Base-by-base conservation (phyloP, 2,797 vertebrate species). In the Melanogrammus aeglefinus region DNA sequence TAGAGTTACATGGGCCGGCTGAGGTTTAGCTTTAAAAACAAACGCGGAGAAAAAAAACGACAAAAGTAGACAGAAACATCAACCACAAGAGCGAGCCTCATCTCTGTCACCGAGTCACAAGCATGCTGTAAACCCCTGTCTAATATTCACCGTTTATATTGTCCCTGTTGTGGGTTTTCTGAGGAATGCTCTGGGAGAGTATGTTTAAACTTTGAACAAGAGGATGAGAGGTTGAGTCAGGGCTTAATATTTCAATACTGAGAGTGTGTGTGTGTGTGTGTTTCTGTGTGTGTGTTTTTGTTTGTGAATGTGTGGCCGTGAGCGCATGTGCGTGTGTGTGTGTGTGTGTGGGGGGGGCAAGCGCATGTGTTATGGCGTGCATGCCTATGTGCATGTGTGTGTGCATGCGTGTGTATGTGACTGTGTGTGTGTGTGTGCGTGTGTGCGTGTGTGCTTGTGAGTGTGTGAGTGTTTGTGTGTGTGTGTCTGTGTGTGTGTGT, bases 51-150 rank as follows among this genome's bases (percentile, higher is more conserved):
- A 13, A 71, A 14, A 33, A 33, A 31, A 31, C 84, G 87, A 88
- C 78, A 78, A 80, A 88, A 88, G 81, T 84, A 89, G 86, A 89
- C 86, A 90, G 89, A 88, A 90, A 82, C 88, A 88, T 87, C 5
- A 76, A 90, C 86, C 90, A 86, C 88, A 90, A 86, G 85, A 77
- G 57, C 6, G 4, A 9, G 57, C 2, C n/a, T 24, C 6, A 6
- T 6, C n/a, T 12, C 21, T 66, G n/a, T 87, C 87, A 73, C 51
- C 44, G 73, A 79, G 85, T 83, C 84, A 79, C 83, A 82, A 6
- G 47, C 76, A 76, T 12, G 76, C 31, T 31, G 74, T 77, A 51
- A 70, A 78, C 79, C 72, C 51, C 41, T 27, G 81, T n/a, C 10
- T 80, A 73, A 63, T 78, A 47, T 71, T 78, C 77, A 4, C 27